Evolutionary conservation across 2,888 invertebrate genomes (phyloP).

Genomic region (Drosophila lutescens): DNA sequence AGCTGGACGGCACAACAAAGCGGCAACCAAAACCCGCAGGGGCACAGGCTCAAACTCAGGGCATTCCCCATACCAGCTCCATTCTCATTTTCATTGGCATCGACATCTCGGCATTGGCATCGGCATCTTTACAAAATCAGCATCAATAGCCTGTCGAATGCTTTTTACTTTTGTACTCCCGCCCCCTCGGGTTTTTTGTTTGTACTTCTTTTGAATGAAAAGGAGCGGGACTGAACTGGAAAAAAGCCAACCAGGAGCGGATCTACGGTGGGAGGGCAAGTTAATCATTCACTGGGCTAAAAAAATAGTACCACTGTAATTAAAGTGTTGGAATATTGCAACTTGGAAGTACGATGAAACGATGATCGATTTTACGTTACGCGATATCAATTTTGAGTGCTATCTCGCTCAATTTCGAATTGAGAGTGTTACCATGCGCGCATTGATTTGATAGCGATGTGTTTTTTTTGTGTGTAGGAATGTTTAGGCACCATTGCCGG

Average conservation of each 20-base stretch:
- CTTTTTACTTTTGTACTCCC: slow-evolving; percentile 62
- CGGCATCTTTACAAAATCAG: slow-evolving; percentile 74
- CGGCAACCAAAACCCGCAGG: slow-evolving; percentile 26
- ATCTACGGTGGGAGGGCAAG: background rate
- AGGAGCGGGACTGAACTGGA: slow-evolving; percentile 14
- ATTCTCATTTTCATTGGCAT: slow-evolving; percentile 28
- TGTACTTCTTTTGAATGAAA: slow-evolving; percentile 31
- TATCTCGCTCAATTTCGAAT: too few species aligned
- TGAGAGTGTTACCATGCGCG: too few species aligned
- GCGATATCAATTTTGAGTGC: too few species aligned
- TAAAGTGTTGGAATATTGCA: background rate
- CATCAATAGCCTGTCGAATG: slow-evolving; percentile 77
- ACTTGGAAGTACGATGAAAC: background rate
- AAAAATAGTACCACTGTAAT: background rate
- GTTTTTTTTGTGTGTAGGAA: too few species aligned
- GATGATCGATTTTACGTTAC: too few species aligned
- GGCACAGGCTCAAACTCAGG: slow-evolving; percentile 18
- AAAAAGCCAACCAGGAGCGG: slow-evolving; percentile 25
- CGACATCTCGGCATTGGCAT: slow-evolving; percentile 53
- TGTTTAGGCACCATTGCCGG: too few species aligned
- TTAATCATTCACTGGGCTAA: background rate
- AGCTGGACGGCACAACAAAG: slow-evolving; percentile 45
- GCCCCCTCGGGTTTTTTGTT: slow-evolving; percentile 14
- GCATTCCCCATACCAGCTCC: slow-evolving; percentile 6
- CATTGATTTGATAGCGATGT: too few species aligned